A percentile compares a stretch with the other conserved stretches of the same genome.
Conservation (phyloP, 2,113 vertebrate species). For the Acrocephalus arundinaceus region DNA sequence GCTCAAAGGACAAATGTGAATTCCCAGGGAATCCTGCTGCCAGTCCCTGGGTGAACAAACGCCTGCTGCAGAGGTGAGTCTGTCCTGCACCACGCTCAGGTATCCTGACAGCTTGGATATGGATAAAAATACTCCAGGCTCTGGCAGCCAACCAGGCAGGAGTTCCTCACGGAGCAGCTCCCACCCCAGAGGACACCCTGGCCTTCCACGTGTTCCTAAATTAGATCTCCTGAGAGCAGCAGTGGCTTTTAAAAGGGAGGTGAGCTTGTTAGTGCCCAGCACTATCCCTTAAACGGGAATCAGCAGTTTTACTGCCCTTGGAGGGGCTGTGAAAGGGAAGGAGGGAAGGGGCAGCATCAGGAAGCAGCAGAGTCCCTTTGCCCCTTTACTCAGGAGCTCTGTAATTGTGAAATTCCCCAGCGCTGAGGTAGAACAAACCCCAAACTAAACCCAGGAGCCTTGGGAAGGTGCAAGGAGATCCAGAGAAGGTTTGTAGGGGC, state of each 20-base stretch:
- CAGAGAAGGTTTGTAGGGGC: not conserved
- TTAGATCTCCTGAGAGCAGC: not conserved
- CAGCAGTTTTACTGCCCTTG: not conserved
- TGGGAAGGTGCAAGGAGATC: not conserved
- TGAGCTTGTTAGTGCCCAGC: conserved; percentile 21
- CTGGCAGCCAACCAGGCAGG: not conserved
- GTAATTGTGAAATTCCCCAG: not conserved
- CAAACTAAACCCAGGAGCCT: not conserved
- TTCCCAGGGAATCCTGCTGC: not conserved
- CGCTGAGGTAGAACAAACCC: not conserved
- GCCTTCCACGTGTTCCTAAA: not conserved
- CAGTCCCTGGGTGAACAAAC: not conserved
- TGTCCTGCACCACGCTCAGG: not conserved
- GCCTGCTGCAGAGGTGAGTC: not conserved
- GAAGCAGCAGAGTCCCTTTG: not conserved
- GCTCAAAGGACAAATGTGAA: not conserved
- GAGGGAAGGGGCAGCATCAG: not conserved
- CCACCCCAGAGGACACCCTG: not conserved
- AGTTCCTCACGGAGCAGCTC: not conserved
- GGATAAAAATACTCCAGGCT: not conserved
- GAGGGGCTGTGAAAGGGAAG: not conserved
- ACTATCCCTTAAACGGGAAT: not conserved
- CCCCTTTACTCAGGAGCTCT: not conserved
- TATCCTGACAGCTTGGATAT: not conserved
- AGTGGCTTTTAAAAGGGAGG: not conserved